A percentile compares a stretch with the other conserved stretches of the same genome.
These are phyloP conservation scores for Troides oblongomaculatus DNA, from an alignment of 2,888 invertebrate species.

Conservation along the genomic window DNA sequence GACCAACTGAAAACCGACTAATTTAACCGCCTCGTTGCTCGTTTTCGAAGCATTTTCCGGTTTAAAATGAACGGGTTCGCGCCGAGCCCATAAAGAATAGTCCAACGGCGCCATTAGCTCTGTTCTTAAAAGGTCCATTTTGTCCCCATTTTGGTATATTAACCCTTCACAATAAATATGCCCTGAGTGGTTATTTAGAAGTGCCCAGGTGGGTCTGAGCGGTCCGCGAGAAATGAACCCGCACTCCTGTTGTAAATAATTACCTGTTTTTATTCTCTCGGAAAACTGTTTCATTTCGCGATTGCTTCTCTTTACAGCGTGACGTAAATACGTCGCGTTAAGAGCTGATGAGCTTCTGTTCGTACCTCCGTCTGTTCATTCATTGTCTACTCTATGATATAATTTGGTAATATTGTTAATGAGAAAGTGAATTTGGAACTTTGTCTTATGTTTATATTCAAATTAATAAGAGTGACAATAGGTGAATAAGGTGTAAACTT, in stretches of 20 bases:
- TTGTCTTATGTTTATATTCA: too few species aligned
- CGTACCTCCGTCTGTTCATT: too few species aligned
- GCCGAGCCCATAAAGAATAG: slow-evolving; percentile 20
- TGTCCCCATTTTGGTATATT: slow-evolving; percentile 42
- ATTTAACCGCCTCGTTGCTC: too few species aligned
- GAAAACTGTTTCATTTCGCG: slow-evolving; percentile 4
- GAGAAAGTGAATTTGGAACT: too few species aligned
- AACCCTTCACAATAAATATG: slow-evolving; percentile 53
- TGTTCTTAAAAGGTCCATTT: slow-evolving; percentile 28
- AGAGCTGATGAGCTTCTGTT: too few species aligned
- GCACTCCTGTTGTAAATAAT: slow-evolving; percentile 38
- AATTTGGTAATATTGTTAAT: too few species aligned
- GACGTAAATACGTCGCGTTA: too few species aligned
- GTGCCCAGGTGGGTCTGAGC: slow-evolving; percentile 43
- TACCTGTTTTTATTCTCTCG: slow-evolving; percentile 32
- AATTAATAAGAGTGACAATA: too few species aligned
- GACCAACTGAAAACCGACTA: too few species aligned
- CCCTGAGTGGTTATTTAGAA: slow-evolving; percentile 41
- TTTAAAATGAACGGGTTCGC: slow-evolving; percentile 14
- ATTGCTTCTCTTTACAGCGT: neutral
- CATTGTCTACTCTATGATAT: too few species aligned
- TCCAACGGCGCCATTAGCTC: slow-evolving; percentile 28
- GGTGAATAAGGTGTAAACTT: too few species aligned
- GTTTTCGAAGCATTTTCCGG: too few species aligned
- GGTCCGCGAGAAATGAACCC: slow-evolving; percentile 34